phyloP scores from a whole-genome alignment of 2,113 vertebrate species.

The Lophura nycthemera region DNA sequence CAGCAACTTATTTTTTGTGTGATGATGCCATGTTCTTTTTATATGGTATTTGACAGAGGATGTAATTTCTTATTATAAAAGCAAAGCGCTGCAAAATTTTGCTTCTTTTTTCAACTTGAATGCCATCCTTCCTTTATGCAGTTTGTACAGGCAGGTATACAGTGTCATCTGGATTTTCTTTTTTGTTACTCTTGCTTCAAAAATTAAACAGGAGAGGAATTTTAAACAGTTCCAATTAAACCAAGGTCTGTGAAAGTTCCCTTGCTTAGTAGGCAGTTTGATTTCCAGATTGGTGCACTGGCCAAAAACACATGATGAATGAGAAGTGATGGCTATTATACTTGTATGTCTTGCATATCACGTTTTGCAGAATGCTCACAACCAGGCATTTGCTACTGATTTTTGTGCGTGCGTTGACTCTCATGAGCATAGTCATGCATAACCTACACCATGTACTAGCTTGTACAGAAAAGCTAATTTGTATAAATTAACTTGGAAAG shows the following conservation, averaged over 20 bases:
- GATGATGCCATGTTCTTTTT: not conserved
- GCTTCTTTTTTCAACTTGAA: not conserved
- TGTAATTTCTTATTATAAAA: not conserved
- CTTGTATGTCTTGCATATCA: not conserved
- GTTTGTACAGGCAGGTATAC: not conserved
- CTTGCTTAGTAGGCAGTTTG: not conserved
- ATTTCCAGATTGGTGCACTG: not conserved
- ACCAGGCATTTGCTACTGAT: not conserved
- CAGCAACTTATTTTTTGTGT: not conserved
- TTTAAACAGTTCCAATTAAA: constrained; percentile 10
- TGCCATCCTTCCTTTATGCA: not conserved
- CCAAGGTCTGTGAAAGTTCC: not conserved
- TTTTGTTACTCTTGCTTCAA: not conserved
- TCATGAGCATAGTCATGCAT: not conserved
- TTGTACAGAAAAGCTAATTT: not conserved
- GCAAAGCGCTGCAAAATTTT: not conserved
- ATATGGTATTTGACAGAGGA: not conserved
- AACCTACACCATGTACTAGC: not conserved
- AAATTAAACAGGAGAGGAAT: not conserved
- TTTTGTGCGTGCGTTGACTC: not conserved
- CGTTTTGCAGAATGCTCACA: not conserved
- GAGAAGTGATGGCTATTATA: not conserved
- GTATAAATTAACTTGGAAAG: not conserved
- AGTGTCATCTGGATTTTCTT: constrained; percentile 2
- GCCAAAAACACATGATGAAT: no score